Conservation (phyloP, 2,888 invertebrate genomes). For the Graphium colonna region DNA sequence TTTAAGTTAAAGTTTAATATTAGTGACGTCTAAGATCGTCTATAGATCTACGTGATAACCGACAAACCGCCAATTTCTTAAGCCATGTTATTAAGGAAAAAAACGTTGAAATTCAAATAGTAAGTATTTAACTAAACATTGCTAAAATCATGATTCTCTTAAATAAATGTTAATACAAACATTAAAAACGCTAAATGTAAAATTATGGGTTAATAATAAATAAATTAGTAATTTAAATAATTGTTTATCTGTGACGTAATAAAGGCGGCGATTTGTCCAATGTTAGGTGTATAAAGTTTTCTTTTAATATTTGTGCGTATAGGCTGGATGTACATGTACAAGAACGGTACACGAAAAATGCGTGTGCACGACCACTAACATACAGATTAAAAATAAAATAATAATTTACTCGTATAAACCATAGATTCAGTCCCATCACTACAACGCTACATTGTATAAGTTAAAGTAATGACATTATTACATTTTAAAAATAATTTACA, state of each 20-base stretch:
- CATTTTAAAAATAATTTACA: conserved; percentile 31
- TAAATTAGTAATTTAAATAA: background rate
- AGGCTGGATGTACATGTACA: conserved; percentile 23
- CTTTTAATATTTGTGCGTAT: conserved; percentile 37
- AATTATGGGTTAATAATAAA: background rate
- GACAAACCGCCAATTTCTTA: conserved; percentile 5
- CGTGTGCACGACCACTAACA: conserved; percentile 20
- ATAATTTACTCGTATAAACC: conserved; percentile 45
- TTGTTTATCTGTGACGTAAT: background rate
- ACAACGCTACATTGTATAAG: conserved; percentile 39
- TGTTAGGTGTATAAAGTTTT: conserved; percentile 10
- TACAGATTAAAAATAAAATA: conserved; percentile 38
- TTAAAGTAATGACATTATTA: conserved; percentile 31
- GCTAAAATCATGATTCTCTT: background rate
- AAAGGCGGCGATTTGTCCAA: conserved; percentile 1
- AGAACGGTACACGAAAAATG: conserved; percentile 11
- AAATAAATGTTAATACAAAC: background rate
- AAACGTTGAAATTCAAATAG: too few species aligned
- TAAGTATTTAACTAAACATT: background rate
- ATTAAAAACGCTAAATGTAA: background rate
- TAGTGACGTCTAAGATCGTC: conserved; percentile 1
- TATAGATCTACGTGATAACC: conserved; percentile 1
- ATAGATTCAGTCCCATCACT: conserved; percentile 53
- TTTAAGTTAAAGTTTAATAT: background rate
- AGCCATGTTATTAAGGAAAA: too few species aligned